phyloP scores from a whole-genome alignment of 1,140 invertebrate species.

The Parapsyche elsis region DNA sequence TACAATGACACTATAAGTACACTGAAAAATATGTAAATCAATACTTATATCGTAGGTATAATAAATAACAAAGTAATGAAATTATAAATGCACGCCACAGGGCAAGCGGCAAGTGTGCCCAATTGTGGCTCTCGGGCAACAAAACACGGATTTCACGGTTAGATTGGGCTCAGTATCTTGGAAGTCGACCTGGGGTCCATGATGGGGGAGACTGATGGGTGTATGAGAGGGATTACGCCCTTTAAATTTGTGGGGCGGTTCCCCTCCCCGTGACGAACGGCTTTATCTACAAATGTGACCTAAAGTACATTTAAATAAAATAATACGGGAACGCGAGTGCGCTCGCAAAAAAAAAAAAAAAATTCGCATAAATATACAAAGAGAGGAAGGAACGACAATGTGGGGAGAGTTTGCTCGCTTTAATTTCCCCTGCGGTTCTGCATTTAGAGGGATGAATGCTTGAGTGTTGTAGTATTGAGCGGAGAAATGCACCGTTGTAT shows the following conservation, averaged over 20 bases:
- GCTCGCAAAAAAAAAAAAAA: neutral
- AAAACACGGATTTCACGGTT: slow-evolving; percentile 49
- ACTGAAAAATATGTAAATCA: too few relatives aligned
- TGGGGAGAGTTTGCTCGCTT: neutral
- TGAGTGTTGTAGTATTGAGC: neutral
- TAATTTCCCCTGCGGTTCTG: slow-evolving; percentile 23
- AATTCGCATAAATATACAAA: neutral
- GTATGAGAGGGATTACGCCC: slow-evolving; percentile 40
- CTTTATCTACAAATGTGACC: slow-evolving; percentile 34
- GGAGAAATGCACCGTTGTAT: too few relatives aligned
- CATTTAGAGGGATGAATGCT: neutral
- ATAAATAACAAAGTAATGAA: too few relatives aligned
- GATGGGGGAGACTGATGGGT: neutral
- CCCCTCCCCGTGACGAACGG: slow-evolving; percentile 21
- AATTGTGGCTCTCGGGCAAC: slow-evolving; percentile 25
- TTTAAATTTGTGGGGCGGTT: slow-evolving; percentile 50
- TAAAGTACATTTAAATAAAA: slow-evolving; percentile 37
- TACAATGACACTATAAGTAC: too few relatives aligned
- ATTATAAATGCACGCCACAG: slow-evolving; percentile 15
- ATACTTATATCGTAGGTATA: too few relatives aligned
- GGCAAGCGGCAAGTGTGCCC: neutral
- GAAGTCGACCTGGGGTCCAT: slow-evolving; percentile 40
- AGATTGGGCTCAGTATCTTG: slow-evolving; percentile 47
- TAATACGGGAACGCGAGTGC: neutral
- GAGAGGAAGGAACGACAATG: neutral